Evolutionary conservation across 2,888 invertebrate genomes (phyloP).

Genomic region (Sarcophaga carnaria): DNA sequence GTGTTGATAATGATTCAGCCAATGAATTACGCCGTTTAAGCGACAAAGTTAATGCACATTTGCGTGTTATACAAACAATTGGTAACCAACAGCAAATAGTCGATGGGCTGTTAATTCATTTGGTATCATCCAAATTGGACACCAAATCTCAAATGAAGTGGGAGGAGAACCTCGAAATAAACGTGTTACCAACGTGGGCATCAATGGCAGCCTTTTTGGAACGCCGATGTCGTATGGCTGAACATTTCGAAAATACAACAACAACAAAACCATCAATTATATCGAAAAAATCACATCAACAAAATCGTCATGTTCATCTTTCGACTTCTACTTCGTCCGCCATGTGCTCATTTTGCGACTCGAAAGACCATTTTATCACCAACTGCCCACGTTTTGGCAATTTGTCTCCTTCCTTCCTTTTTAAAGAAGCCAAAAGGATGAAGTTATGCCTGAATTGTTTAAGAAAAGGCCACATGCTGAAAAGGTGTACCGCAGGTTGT

Average conservation of each 20-base stretch:
- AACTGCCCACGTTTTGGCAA: slow-evolving; percentile 38
- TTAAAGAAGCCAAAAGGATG: slow-evolving; percentile 23
- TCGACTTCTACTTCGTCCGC: not conserved
- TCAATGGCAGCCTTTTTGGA: slow-evolving; percentile 44
- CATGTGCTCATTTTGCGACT: slow-evolving; percentile 14
- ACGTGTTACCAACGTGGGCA: slow-evolving; percentile 27
- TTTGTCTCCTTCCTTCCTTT: slow-evolving; percentile 35
- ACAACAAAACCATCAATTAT: not conserved
- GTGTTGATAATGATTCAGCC: slow-evolving; percentile 57
- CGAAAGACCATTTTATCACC: slow-evolving; percentile 25
- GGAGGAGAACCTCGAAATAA: slow-evolving; percentile 44
- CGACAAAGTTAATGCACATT: slow-evolving; percentile 61
- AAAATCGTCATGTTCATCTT: slow-evolving; percentile 17
- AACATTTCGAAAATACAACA: slow-evolving; percentile 26
- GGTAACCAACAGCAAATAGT: slow-evolving; percentile 45
- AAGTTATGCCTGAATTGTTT: slow-evolving; percentile 68
- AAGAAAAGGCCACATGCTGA: slow-evolving; percentile 59
- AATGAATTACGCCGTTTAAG: slow-evolving; percentile 53
- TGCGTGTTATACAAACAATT: slow-evolving; percentile 63
- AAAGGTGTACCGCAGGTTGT: slow-evolving; percentile 59
- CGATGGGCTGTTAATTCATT: slow-evolving; percentile 58
- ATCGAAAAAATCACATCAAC: slow-evolving; percentile 1
- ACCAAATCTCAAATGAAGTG: slow-evolving; percentile 50
- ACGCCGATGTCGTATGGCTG: slow-evolving; percentile 27
- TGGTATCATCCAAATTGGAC: slow-evolving; percentile 53